Percentiles rank a stretch among this genome's conserved stretches.
Evolutionary conservation across 2,113 vertebrate genomes (phyloP).

Genomic region (Pelobates fuscus): DNA sequence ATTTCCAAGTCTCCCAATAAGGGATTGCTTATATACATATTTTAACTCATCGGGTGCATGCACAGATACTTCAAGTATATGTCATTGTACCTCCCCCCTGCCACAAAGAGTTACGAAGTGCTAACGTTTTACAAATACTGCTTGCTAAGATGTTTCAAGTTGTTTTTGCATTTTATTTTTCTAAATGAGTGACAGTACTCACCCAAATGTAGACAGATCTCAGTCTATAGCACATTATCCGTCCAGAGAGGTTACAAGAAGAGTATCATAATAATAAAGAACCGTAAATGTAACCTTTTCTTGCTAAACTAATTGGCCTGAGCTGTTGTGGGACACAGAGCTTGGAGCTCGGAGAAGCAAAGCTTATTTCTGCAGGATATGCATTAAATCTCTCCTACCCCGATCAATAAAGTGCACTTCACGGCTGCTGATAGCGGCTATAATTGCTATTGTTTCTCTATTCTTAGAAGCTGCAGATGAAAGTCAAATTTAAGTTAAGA

Average conservation of each 20-base stretch:
- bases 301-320: constrained; percentile 27
- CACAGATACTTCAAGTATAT: too few species aligned
- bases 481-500: constrained; percentile 25
- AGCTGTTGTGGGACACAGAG: not conserved
- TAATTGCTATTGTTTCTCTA: constrained; percentile 7
- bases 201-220: not conserved
- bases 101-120: too few species aligned
- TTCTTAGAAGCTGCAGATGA: constrained; percentile 19
- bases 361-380: constrained; percentile 23
- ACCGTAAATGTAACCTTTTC: constrained; percentile 30
- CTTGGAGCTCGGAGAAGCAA: not conserved
- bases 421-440: constrained; percentile 6
- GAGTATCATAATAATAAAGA: constrained; percentile 19
- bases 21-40: too few species aligned
- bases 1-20: too few species aligned
- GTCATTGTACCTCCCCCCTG: too few species aligned
- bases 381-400: constrained; percentile 38
- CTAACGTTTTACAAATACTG: too few species aligned
- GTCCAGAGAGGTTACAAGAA: not conserved
- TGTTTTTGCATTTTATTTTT: too few species aligned
- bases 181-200: too few species aligned
- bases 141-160: too few species aligned
- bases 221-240: not conserved
- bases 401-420: constrained; percentile 23
- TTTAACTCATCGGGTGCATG: too few species aligned